Percentiles rank a stretch among this genome's conserved stretches.
phyloP scores from a whole-genome alignment of 2,797 vertebrate genomes.

The Gobio occitaniae region DNA sequence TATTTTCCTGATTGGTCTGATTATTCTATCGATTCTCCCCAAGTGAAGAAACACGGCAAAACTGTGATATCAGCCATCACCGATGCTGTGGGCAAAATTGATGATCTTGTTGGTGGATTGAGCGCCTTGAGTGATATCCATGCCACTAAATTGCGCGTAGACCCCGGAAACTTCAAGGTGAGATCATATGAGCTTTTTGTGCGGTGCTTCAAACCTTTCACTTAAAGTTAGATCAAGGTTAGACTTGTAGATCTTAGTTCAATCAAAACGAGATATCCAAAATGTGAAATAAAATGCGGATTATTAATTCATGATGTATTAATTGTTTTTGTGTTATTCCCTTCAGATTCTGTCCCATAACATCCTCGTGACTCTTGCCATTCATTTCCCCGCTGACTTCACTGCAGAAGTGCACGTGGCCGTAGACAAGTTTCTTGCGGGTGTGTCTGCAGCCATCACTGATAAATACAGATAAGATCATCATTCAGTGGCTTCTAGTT shows the following conservation, averaged over 20 bases:
- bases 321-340: not conserved
- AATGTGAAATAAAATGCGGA: not conserved
- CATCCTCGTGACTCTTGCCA: slow-evolving; percentile 75
- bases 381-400: slow-evolving; percentile 78
- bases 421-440: slow-evolving; percentile 81
- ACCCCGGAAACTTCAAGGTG: slow-evolving; percentile 84
- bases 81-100: slow-evolving; percentile 73
- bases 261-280: not conserved
- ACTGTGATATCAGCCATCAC: slow-evolving; percentile 66
- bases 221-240: too few relatives aligned
- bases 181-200: slow-evolving; percentile 22
- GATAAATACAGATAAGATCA: slow-evolving; percentile 84
- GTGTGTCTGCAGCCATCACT: slow-evolving; percentile 74
- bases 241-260: not conserved
- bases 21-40: slow-evolving; percentile 69
- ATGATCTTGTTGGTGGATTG: slow-evolving; percentile 71
- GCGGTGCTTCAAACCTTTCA: not conserved
- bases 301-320: not conserved
- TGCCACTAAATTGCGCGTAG: slow-evolving; percentile 79
- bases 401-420: slow-evolving; percentile 80
- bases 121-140: slow-evolving; percentile 79
- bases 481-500: not conserved
- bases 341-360: slow-evolving; percentile 48
- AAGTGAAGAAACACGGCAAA: slow-evolving; percentile 74
- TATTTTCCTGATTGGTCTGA: slow-evolving; percentile 81